Conservation (phyloP, 2,113 vertebrate genomes). For the Vicugna pacos region DNA sequence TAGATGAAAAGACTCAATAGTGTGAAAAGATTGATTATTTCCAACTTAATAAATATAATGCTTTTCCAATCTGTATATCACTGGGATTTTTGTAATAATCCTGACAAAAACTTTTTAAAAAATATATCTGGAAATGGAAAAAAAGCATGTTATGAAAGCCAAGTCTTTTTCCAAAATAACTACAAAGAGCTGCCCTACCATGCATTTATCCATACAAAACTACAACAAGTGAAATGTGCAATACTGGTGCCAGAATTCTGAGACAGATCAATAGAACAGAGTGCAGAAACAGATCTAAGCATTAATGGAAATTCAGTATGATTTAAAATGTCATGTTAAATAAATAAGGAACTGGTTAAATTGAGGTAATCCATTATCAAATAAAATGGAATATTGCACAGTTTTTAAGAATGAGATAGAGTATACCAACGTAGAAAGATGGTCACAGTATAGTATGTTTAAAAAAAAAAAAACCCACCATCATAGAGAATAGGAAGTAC, state of each 20-base stretch:
- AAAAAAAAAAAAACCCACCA: background rate
- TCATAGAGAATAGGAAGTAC: background rate
- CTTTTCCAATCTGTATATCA: background rate
- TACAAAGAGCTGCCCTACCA: background rate
- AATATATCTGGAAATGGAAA: background rate
- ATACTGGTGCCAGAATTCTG: background rate
- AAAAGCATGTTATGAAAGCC: background rate
- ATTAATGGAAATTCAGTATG: conserved; percentile 9
- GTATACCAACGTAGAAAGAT: background rate
- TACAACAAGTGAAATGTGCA: background rate
- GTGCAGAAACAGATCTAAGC: background rate
- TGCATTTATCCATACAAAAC: background rate
- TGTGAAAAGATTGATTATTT: background rate
- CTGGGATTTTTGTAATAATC: background rate
- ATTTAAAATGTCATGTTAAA: conserved; percentile 12
- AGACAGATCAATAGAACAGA: background rate
- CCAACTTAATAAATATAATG: background rate
- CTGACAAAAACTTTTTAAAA: background rate
- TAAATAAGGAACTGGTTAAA: background rate
- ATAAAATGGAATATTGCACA: background rate
- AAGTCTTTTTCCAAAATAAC: conserved; percentile 16
- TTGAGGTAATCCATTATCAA: background rate
- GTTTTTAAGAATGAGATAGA: background rate
- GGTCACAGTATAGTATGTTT: background rate
- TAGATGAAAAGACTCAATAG: background rate